Evolutionary conservation across 2,888 invertebrate genomes (phyloP), one percentile per base, ranked within the genome.

Genomic region (Myopa testacea): DNA sequence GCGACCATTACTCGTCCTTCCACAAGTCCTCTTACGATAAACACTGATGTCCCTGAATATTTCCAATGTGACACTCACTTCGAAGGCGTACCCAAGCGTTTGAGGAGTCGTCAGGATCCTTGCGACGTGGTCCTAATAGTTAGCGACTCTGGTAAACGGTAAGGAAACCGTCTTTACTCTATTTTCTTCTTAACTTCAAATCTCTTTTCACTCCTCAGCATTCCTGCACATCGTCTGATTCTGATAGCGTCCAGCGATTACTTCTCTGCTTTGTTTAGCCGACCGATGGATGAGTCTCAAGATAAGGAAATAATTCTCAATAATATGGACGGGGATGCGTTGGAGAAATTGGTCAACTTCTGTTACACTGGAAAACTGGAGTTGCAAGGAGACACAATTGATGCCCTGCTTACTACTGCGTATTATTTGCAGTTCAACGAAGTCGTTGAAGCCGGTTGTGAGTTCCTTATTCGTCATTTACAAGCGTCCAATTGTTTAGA

Each of bases 211-310:
- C 16, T n/a, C 58, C 5, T 37, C 45, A 92, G 94, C 83, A 93
- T 96, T 84, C 92, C 94, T 81, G 96, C 95, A 45, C 96, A 96
- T 90, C 94, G 96, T 86, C 91, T 98, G 82, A 95, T 98, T 75
- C 91, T 98, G 81, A 95, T 96, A 83, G 96, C 97, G 65, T 95
- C 96, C 78, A 97, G 96, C 83, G 96, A 97, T 89, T 98, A 98
- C 89, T 98, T 98, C 91, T 94, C 95, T 68, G 97, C 96, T 67
- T 98, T 98, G 98, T 98, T 98, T 87, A 97, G 96, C 40, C 95
- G 95, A 77, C 94, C 95, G 77, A 90, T 98, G 80, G 91, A 94
- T 82, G 98, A 98, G 90, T 93, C 96, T 6, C 93, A 92, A 80
- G 93, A 96, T 88, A 92, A 93, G 80, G 96, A 97, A 90, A 93